These are phyloP conservation scores for Saccostrea echinata DNA, from an alignment of 1,140 invertebrate species.

Conservation along the genomic window DNA sequence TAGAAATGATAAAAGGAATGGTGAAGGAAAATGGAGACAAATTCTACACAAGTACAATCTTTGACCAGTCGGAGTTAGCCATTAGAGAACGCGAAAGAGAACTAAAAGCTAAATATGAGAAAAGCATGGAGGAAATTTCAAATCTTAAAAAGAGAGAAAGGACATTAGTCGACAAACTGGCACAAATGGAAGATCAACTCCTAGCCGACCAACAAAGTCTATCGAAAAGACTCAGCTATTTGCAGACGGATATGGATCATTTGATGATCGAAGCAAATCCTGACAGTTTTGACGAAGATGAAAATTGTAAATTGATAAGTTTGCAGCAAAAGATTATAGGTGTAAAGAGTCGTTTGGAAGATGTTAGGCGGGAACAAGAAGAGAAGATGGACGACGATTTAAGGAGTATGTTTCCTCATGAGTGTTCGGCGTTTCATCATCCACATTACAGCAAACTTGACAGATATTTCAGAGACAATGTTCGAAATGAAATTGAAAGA, in stretches of 20 bases:
- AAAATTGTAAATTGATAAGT: not conserved
- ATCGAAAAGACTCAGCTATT: not conserved
- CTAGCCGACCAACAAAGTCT: not conserved
- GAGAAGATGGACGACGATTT: not conserved
- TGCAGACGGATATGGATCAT: not conserved
- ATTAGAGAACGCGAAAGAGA: conserved; percentile 30
- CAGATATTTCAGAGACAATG: not conserved
- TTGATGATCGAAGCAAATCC: not conserved
- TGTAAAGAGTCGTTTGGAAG: not conserved
- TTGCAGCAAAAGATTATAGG: conserved; percentile 13
- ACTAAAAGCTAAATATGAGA: not conserved
- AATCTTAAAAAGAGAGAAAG: not conserved
- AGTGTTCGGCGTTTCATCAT: not conserved
- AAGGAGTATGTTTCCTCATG: not conserved
- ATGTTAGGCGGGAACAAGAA: conserved; percentile 9
- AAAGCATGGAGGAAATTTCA: not conserved
- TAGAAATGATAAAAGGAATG: conserved; percentile 37
- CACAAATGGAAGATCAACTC: not conserved
- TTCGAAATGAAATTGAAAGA: conserved; percentile 44
- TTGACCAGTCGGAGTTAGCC: conserved; percentile 24
- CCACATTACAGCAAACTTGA: not conserved
- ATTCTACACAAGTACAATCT: conserved; percentile 42
- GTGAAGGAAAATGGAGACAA: conserved; percentile 3
- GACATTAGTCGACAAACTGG: not conserved
- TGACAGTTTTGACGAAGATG: no score